A percentile compares a stretch with the other conserved stretches of the same genome.
These are phyloP conservation scores for Rhinoderma darwinii DNA, from an alignment of 2,113 vertebrate species.

Conservation along the genomic window DNA sequence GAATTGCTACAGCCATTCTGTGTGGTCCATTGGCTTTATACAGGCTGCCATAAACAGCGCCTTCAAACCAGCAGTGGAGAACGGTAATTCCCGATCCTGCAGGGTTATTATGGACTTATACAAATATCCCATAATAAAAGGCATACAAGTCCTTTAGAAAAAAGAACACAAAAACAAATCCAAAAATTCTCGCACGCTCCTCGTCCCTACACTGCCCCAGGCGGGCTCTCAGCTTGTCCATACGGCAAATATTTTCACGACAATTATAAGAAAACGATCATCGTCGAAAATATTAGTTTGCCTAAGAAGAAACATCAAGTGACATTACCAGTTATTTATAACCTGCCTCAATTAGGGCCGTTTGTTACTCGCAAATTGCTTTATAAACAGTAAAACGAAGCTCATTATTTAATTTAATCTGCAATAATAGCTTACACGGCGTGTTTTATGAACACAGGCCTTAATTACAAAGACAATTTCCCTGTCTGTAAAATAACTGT, in stretches of 20 bases:
- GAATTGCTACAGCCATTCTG: no score
- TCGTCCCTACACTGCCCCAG: background rate
- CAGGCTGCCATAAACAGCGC: no score
- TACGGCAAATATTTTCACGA: background rate
- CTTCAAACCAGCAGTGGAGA: background rate
- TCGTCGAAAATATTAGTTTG: slow-evolving; percentile 11
- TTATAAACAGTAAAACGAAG: slow-evolving; percentile 12
- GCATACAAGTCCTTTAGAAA: background rate
- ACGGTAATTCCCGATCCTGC: background rate
- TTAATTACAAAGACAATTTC: background rate
- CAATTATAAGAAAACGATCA: slow-evolving; percentile 11
- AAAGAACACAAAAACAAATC: background rate
- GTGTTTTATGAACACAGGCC: slow-evolving; percentile 8
- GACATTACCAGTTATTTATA: slow-evolving; percentile 11
- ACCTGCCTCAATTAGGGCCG: background rate
- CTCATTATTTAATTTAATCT: slow-evolving; percentile 23
- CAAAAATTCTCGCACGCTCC: background rate
- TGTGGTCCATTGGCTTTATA: no score
- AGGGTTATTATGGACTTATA: background rate
- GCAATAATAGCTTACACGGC: background rate
- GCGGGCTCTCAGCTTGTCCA: background rate
- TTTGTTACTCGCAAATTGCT: slow-evolving; percentile 30
- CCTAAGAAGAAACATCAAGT: background rate
- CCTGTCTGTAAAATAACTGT: background rate
- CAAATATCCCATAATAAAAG: background rate